A percentile compares a stretch with the other conserved stretches of the same genome.
These are phyloP conservation scores for Cotesia typhae DNA, from an alignment of 1,140 invertebrate genomes.

Conservation along the genomic window DNA sequence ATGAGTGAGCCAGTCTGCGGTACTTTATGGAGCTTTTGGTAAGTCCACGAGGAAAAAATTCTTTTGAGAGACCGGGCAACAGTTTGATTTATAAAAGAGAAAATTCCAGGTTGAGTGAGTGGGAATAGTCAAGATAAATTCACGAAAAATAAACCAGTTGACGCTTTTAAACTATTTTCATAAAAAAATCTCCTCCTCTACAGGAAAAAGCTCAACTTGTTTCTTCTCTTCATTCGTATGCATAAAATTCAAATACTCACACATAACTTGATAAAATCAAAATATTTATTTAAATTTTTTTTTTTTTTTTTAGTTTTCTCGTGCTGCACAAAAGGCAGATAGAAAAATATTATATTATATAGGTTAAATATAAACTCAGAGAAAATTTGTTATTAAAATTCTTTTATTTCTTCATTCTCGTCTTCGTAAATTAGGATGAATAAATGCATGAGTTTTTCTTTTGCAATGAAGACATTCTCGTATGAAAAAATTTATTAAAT, in stretches of 20 bases:
- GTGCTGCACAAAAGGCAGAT: not conserved
- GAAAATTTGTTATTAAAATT: not conserved
- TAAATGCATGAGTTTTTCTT: too few species aligned
- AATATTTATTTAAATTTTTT: too few species aligned
- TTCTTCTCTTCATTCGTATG: too few species aligned
- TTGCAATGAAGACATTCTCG: too few species aligned
- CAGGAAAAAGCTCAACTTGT: too few species aligned
- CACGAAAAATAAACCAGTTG: constrained; percentile 9
- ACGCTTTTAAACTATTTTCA: too few species aligned
- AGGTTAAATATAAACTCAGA: not conserved
- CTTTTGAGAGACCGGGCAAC: not conserved
- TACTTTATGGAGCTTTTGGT: constrained; percentile 27
- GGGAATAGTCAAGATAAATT: constrained; percentile 19
- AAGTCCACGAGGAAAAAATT: constrained; percentile 18
- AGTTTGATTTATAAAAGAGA: not conserved
- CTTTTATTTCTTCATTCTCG: not conserved
- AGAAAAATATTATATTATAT: constrained; percentile 1
- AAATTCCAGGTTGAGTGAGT: constrained; percentile 5
- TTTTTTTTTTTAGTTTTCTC: too few species aligned
- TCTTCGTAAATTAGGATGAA: too few species aligned
- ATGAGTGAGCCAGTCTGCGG: constrained; percentile 26
- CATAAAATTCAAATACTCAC: too few species aligned
- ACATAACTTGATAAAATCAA: too few species aligned
- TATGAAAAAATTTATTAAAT: too few species aligned
- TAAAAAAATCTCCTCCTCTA: too few species aligned